Evolutionary conservation across 2,113 vertebrate species (phyloP).

Genomic region (Tympanuchus pallidicinctus): DNA sequence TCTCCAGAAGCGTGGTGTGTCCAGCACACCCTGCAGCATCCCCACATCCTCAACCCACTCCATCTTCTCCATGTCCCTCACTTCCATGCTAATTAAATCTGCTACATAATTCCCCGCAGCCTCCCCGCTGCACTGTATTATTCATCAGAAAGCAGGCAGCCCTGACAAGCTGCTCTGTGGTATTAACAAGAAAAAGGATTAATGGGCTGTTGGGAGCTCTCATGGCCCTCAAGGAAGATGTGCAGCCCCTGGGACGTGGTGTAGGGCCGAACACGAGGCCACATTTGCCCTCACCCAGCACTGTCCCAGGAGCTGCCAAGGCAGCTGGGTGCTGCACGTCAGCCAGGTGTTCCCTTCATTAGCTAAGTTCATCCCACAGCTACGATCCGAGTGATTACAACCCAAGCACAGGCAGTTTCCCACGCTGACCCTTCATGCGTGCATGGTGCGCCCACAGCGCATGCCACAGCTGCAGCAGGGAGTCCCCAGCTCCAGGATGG

Average conservation of each 20-base stretch:
- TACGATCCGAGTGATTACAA: fast-evolving
- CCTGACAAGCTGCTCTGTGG: background rate
- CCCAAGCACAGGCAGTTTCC: background rate
- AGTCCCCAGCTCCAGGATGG: too few species aligned
- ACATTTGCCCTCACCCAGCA: background rate
- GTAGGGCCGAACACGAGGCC: background rate
- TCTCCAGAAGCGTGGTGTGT: background rate
- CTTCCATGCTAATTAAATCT: background rate
- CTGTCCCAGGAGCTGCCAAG: background rate
- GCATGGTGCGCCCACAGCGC: fast-evolving
- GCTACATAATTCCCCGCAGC: background rate
- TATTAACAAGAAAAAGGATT: background rate
- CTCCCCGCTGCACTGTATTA: background rate
- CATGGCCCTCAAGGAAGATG: background rate
- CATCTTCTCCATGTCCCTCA: background rate
- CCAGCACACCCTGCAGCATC: background rate
- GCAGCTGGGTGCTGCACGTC: background rate
- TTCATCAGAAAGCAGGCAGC: background rate
- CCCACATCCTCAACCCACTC: background rate
- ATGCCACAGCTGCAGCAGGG: background rate
- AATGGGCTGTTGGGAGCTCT: background rate
- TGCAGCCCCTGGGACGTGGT: background rate
- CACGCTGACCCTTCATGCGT: fast-evolving
- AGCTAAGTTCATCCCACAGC: fast-evolving
- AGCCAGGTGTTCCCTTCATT: background rate